Evolutionary conservation across 2,797 vertebrate species (phyloP).

Genomic region (Mallotus villosus): DNA sequence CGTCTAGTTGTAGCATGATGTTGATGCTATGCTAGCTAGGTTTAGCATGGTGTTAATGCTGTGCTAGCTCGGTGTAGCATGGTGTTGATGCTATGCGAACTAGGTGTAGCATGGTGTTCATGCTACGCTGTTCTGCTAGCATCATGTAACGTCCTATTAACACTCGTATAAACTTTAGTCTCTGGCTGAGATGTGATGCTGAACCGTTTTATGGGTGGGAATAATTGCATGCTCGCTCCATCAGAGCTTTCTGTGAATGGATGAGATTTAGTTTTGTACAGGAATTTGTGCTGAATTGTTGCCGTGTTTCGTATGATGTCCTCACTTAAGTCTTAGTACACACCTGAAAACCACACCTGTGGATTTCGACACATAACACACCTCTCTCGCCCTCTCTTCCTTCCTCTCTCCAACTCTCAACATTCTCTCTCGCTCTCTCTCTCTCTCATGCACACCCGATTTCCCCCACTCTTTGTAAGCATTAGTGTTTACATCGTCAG

Average conservation of each 20-base stretch:
- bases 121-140: slow-evolving; percentile 72
- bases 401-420: too few relatives aligned
- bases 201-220: slow-evolving; percentile 68
- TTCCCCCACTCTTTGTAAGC: slow-evolving; percentile 20
- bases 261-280: slow-evolving; percentile 77
- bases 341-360: slow-evolving; percentile 66
- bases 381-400: too few relatives aligned
- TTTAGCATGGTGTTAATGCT: slow-evolving; percentile 43
- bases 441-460: slow-evolving; percentile 68
- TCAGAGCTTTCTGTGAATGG: slow-evolving; percentile 77
- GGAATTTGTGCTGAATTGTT: slow-evolving; percentile 69
- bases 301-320: slow-evolving; percentile 73
- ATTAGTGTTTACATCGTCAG: too few relatives aligned
- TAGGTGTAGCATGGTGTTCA: slow-evolving; percentile 53
- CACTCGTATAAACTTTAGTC: slow-evolving; percentile 76
- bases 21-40: slow-evolving; percentile 27
- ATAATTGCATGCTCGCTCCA: slow-evolving; percentile 79
- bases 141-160: slow-evolving; percentile 76
- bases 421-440: too few relatives aligned
- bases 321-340: slow-evolving; percentile 63
- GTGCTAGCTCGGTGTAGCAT: slow-evolving; percentile 37
- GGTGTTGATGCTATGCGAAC: not conserved
- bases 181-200: slow-evolving; percentile 78
- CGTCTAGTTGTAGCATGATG: slow-evolving; percentile 36
- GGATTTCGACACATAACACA: slow-evolving; percentile 76